Base-by-base conservation (phyloP, 1,140 invertebrate species). In the Trachymyrmex cornetzi region DNA sequence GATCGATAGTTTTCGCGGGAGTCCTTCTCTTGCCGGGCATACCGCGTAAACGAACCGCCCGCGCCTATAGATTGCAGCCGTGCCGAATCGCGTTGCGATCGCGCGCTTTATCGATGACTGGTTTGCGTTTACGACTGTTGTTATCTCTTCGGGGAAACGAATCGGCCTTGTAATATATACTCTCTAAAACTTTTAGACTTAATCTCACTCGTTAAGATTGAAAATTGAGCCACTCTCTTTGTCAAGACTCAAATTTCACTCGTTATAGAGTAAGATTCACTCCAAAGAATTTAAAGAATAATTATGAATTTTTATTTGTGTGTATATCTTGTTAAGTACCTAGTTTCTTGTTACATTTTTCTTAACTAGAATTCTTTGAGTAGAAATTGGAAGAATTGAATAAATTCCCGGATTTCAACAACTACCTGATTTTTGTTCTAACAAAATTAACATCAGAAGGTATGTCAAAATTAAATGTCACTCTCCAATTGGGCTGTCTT, bases 341-440 rank as follows among this genome's bases (percentile, higher is more conserved):
- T n/a, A 16, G 1, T 50, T 6, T 19, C 16, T 2, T 81, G 72
- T 22, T 50, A 0, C 3, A 66, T 66, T 92, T 95, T 95, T 95
- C 96, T 96, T 97, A 96, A 96, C 92, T 14, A 69, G 48, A 50
- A 50, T 50, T 50, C 48, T 61, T 69, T 14, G 88, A 91, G 85
- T 95, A 99, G 98, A 99, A 99, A 98, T 97, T 99, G 94, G 99
- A 99, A 96, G 98, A 99, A 96, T 96, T 99, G 86, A 99, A 99
- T 94, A 99, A 98, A 95, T 99, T 98, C 96, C 99, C 99, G 90
- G 99, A 99, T 94, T 99, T 99, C 95, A 99, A 99, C 95, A 99
- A 99, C 94, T 99, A 99, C 96, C 96, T 99, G 90, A 99, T 99
- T 94, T 99, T 99, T 96, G 99, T 99, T 90, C 96, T 99, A 87